Conservation (phyloP, 2,797 vertebrate species). For the Myiotriccus ornatus region DNA sequence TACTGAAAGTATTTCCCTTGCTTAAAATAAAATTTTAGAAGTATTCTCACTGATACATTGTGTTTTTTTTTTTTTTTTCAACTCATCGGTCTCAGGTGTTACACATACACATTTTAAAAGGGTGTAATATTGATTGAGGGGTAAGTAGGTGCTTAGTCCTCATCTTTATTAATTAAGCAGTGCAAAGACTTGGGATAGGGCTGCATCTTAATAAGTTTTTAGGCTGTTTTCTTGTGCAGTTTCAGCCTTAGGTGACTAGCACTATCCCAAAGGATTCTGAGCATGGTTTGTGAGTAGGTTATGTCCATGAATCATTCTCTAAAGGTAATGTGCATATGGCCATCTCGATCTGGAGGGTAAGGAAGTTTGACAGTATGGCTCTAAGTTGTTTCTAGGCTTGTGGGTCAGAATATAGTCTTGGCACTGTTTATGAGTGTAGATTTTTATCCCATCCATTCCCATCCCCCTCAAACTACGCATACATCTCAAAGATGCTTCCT, state of each 20-base stretch:
- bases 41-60: not conserved
- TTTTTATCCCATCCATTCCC: not conserved
- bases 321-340: not conserved
- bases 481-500: not conserved
- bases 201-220: not conserved
- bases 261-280: not conserved
- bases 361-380: not conserved
- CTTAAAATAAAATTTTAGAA: not conserved
- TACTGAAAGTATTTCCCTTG: not conserved
- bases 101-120: not conserved
- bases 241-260: not conserved
- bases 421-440: not conserved
- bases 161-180: not conserved
- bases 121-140: not conserved
- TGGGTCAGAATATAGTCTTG: not conserved
- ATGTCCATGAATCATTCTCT: not conserved
- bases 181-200: not conserved
- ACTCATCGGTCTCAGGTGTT: not conserved
- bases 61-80: not conserved
- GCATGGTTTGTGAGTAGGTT: not conserved
- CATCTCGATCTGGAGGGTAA: not conserved
- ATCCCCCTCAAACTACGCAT: accelerated
- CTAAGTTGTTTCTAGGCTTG: not conserved
- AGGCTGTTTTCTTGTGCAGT: not conserved
- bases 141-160: not conserved